These are phyloP conservation scores for Pipistrellus kuhlii DNA, from an alignment of 2,797 vertebrate species.

Conservation along the genomic window DNA sequence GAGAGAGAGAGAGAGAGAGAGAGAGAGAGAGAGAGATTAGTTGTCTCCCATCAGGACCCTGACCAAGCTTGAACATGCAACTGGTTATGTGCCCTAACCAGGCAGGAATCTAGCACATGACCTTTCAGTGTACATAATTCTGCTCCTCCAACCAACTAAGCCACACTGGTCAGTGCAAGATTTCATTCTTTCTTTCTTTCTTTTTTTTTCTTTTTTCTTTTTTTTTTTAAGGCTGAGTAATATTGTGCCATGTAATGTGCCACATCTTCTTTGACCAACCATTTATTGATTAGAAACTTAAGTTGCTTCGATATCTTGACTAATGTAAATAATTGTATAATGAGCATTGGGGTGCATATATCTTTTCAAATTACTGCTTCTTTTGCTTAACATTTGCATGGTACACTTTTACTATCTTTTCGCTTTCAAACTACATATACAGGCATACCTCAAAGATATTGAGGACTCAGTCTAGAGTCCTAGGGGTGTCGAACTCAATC, in stretches of 20 bases:
- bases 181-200: neutral
- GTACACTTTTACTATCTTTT: neutral
- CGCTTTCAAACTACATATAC: neutral
- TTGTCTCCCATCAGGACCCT: neutral
- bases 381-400: neutral
- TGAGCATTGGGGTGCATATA: neutral
- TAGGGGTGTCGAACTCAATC: too few species aligned
- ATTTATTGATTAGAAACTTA: neutral
- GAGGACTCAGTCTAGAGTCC: neutral
- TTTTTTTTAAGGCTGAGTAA: neutral
- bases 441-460: too few species aligned
- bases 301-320: neutral
- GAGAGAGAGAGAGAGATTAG: neutral
- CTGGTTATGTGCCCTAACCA: neutral
- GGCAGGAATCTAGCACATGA: neutral
- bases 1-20: neutral
- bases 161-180: neutral
- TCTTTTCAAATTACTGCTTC: neutral
- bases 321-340: neutral
- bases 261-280: neutral
- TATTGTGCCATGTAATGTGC: neutral
- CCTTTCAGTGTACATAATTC: neutral
- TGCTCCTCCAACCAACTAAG: neutral
- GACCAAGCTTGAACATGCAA: neutral
- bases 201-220: too few species aligned